phyloP scores from a whole-genome alignment of 2,113 vertebrate genomes.

The Corydoras maculifer region DNA sequence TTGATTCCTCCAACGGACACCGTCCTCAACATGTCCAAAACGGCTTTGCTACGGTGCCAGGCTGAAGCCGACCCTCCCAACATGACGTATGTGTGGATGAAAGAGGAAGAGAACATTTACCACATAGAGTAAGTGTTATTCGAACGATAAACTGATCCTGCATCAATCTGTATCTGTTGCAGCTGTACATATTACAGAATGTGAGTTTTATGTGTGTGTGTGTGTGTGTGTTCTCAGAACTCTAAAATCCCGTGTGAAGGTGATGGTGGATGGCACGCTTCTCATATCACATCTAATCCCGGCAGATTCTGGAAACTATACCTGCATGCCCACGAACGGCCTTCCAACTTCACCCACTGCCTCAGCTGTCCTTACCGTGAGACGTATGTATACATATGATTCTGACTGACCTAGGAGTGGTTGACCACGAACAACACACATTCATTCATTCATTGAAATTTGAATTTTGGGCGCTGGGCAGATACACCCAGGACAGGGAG shows the following conservation, averaged over 20 bases:
- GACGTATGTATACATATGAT: constrained; percentile 68
- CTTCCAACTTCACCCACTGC: constrained; percentile 74
- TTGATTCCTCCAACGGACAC: constrained; percentile 73
- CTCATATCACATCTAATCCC: constrained; percentile 71
- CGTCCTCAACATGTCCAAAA: constrained; percentile 79
- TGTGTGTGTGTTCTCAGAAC: constrained; percentile 57
- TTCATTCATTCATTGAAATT: too few relatives aligned
- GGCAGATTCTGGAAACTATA: constrained; percentile 80
- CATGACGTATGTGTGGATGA: constrained; percentile 92
- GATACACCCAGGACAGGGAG: too few relatives aligned
- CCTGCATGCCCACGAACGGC: constrained; percentile 85
- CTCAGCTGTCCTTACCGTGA: constrained; percentile 79
- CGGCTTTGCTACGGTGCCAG: constrained; percentile 78
- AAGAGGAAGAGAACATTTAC: constrained; percentile 74
- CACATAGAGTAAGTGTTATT: constrained; percentile 71
- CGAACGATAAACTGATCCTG: not conserved
- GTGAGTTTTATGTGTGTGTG: not conserved
- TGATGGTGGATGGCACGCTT: constrained; percentile 89
- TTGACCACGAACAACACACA: too few relatives aligned
- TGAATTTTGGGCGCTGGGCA: too few relatives aligned
- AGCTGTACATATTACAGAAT: too few relatives aligned
- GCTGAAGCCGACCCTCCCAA: constrained; percentile 86
- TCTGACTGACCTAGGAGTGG: too few relatives aligned
- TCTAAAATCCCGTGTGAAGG: constrained; percentile 81
- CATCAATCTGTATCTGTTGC: too few relatives aligned